A percentile compares a stretch with the other conserved stretches of the same genome.
These are phyloP conservation scores for Ciconia nigra DNA, from an alignment of 2,797 vertebrate genomes.

Conservation along the genomic window DNA sequence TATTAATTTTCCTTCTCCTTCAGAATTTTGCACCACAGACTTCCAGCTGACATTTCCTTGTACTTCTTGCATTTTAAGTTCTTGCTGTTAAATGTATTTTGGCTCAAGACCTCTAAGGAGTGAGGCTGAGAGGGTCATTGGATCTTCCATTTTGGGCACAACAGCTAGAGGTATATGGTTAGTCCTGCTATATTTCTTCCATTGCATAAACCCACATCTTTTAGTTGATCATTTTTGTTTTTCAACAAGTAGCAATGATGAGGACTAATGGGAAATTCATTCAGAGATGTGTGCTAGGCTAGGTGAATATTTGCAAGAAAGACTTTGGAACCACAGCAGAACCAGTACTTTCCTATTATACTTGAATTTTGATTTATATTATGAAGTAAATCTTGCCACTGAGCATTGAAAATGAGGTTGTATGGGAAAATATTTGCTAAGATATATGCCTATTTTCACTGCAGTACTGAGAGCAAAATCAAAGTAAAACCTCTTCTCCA, in stretches of 20 bases:
- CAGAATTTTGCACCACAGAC: not conserved
- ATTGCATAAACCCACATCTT: not conserved
- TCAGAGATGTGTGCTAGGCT: not conserved
- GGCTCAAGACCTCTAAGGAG: not conserved
- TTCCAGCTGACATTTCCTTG: not conserved
- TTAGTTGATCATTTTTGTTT: not conserved
- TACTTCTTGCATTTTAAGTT: not conserved
- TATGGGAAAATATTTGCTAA: not conserved
- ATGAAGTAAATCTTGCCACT: not conserved
- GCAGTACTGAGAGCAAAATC: not conserved
- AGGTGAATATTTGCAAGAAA: not conserved
- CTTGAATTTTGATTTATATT: not conserved
- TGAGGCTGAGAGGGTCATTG: not conserved
- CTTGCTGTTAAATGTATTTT: not conserved
- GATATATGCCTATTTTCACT: not conserved
- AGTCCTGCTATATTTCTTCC: not conserved
- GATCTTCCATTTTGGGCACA: not conserved
- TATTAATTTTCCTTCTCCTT: not conserved
- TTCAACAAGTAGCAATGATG: not conserved
- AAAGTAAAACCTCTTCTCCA: not conserved
- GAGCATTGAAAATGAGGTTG: not conserved
- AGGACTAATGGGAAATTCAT: not conserved
- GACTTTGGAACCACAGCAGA: not conserved
- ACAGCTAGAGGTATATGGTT: not conserved
- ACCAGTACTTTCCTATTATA: not conserved